These are phyloP conservation scores for Drosophila nr. fundita DNA, from an alignment of 2,888 invertebrate species.

Conservation along the genomic window DNA sequence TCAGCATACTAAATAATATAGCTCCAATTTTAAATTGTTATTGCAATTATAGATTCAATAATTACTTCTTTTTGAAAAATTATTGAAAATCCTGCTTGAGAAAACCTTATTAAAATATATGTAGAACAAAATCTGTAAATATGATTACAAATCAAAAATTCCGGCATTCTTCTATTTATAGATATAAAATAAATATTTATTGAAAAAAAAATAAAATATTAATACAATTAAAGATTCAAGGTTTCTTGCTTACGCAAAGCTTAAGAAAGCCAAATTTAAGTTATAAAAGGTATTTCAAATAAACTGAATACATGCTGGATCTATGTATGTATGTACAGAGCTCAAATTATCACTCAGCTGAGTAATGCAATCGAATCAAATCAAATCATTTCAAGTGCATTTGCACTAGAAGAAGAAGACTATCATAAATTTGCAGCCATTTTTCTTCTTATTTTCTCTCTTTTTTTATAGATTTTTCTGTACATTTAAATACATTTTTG, in stretches of 20 bases:
- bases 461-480: slow-evolving; percentile 16
- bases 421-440: slow-evolving; percentile 1
- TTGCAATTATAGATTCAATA: no score
- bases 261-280: background rate
- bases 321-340: background rate
- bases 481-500: slow-evolving; percentile 8
- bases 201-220: background rate
- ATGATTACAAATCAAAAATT: no score
- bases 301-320: background rate
- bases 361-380: background rate
- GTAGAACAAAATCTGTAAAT: no score
- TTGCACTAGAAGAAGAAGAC: background rate
- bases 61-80: no score
- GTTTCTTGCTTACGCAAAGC: background rate
- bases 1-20: no score
- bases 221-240: background rate
- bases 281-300: background rate
- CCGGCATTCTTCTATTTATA: background rate
- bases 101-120: no score
- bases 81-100: no score
- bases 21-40: no score
- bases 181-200: background rate
- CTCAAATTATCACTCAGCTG: background rate
- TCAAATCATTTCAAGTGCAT: background rate
- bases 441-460: background rate